Base-by-base conservation (phyloP, 2,113 vertebrate genomes). In the Mesocricetus auratus region DNA sequence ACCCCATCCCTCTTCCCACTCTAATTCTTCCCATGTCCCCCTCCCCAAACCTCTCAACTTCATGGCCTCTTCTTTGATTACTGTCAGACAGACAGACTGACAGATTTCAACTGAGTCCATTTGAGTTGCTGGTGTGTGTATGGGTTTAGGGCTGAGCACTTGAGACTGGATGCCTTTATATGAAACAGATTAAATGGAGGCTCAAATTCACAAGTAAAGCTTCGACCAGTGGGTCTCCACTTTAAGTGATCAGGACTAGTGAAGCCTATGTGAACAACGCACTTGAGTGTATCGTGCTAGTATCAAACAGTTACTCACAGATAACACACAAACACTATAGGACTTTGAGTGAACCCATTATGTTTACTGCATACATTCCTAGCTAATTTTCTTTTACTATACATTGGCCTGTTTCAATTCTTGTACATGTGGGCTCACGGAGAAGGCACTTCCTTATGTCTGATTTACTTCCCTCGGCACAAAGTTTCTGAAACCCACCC, bases 51-150 rank as follows among this genome's bases (percentile, higher is more conserved):
- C 39, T 64, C 22, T 45, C n/a, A 64, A 64, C 64, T 1, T 19
- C 7, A 64, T 45, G 56, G 56, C 13, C 39, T 45, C 26, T 31
- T 62, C 24, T 45, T 45, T 15, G 42, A 64, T 31, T 64, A 60
- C 4, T 29, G 53, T 5, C 5, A 81, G 50, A 31, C 21, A 22
- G 33, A n/a, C 53, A 24, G 50, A 22, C 9, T 90, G 82, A 86
- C 97, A 36, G 8, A n/a, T 79, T 91, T 94, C 62, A 47, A 58
- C 98, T 33, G 29, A 58, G 86, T 39, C 36, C 73, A 85, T 19
- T 21, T 29, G n/a, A 85, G 7, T 31, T 64, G 26, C 24, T 31
- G 24, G 82, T 31, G 62, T 42, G 4, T 42, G n/a, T 45, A 45
- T 62, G 39, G 64, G 82, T 42, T 42, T 64, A 64, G 15, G 39